phyloP scores from a whole-genome alignment of 2,888 invertebrate genomes.

The Trissoscelio sp. region DNA sequence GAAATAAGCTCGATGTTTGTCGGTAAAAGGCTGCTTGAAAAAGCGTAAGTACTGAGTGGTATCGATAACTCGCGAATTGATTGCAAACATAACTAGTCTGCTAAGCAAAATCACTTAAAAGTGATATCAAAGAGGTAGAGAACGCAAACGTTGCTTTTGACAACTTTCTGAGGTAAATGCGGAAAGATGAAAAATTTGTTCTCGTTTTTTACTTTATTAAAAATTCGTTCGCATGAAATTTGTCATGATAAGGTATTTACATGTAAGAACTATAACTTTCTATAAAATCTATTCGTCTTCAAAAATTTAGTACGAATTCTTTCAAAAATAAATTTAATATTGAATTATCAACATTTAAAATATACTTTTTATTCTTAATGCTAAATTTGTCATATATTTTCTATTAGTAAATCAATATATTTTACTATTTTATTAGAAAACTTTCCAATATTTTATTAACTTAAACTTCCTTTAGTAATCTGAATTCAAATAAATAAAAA shows the following conservation, averaged over 20 bases:
- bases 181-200: slow-evolving; percentile 13
- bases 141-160: slow-evolving; percentile 27
- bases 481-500: background rate
- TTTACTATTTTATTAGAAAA: background rate
- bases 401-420: background rate
- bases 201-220: background rate
- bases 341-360: background rate
- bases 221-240: background rate
- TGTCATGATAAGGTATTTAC: background rate
- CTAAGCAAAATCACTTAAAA: slow-evolving; percentile 28
- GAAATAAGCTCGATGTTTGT: slow-evolving; percentile 22
- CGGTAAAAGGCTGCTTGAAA: slow-evolving; percentile 20
- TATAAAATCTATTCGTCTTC: background rate
- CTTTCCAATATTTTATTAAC: background rate
- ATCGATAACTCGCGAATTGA: slow-evolving; percentile 21
- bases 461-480: background rate
- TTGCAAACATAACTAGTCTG: slow-evolving; percentile 27
- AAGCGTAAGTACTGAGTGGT: slow-evolving; percentile 49
- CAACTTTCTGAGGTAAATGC: background rate
- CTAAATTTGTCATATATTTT: too few relatives aligned
- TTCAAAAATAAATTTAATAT: background rate
- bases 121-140: slow-evolving; percentile 51
- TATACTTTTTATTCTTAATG: background rate
- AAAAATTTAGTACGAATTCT: background rate
- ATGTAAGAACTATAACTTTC: background rate